Evolutionary conservation across 2,797 vertebrate species (phyloP).

Genomic region (Brachymystax lenok): DNA sequence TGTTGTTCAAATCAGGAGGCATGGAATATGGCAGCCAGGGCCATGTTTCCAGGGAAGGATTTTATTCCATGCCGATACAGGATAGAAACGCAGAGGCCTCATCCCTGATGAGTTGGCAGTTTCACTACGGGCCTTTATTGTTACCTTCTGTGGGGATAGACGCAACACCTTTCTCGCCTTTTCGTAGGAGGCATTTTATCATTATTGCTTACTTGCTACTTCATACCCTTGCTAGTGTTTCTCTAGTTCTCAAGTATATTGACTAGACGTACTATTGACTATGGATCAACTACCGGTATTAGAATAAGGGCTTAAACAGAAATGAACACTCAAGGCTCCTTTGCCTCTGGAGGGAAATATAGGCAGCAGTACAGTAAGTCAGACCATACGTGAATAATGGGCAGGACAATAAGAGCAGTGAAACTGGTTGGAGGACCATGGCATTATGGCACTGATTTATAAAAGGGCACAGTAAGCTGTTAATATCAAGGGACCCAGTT

Average conservation of each 20-base stretch:
- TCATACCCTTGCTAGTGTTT: no score
- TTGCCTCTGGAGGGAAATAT: not conserved
- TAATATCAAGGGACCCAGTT: slow-evolving; percentile 28
- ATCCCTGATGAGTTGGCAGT: slow-evolving; percentile 47
- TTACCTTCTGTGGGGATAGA: slow-evolving; percentile 26
- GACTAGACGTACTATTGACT: not conserved
- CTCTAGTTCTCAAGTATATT: not conserved
- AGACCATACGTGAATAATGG: not conserved
- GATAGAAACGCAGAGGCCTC: slow-evolving; percentile 21
- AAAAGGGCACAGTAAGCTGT: slow-evolving; percentile 27
- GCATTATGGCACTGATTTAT: slow-evolving; percentile 38
- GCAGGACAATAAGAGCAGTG: slow-evolving; percentile 53
- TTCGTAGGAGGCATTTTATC: no score
- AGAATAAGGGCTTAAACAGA: not conserved
- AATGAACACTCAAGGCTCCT: not conserved
- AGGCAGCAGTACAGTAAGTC: slow-evolving; percentile 9
- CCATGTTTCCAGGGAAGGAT: slow-evolving; percentile 21
- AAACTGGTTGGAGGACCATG: slow-evolving; percentile 33
- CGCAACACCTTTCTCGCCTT: not conserved
- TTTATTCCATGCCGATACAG: slow-evolving; percentile 30
- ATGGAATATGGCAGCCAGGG: slow-evolving; percentile 34
- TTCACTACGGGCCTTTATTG: slow-evolving; percentile 43
- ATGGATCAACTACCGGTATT: not conserved
- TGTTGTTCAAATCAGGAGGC: slow-evolving; percentile 41
- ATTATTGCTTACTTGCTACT: no score